Conservation (phyloP, 2,797 vertebrate species). For the Morus bassanus region DNA sequence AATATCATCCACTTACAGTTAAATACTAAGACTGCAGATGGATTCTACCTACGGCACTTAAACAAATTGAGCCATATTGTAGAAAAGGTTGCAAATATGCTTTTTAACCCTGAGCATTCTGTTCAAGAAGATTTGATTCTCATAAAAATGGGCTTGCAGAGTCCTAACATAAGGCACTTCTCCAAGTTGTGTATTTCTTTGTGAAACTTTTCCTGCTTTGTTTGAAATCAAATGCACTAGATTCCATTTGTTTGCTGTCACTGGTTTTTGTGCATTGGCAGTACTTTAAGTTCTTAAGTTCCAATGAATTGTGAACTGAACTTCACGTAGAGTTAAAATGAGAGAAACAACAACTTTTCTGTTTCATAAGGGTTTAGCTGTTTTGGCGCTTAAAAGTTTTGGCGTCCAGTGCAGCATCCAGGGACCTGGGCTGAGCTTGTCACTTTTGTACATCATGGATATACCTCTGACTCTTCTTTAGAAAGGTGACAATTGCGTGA, state of each 20-base stretch:
- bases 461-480: background rate
- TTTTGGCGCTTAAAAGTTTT: background rate
- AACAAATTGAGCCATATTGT: background rate
- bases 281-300: background rate
- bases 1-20: conserved; percentile 22
- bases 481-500: background rate
- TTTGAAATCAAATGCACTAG: background rate
- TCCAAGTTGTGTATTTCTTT: background rate
- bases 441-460: background rate
- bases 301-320: background rate
- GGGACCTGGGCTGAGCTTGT: background rate
- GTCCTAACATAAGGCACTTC: background rate
- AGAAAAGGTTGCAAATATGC: background rate
- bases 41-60: background rate
- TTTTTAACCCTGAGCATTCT: background rate
- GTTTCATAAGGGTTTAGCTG: background rate
- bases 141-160: background rate
- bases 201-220: background rate
- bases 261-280: background rate
- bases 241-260: background rate
- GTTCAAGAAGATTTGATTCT: background rate
- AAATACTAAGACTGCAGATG: conserved; percentile 7
- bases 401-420: background rate
- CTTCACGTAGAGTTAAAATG: background rate
- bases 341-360: background rate